Evolutionary conservation across 2,797 vertebrate genomes (phyloP), one percentile per base, ranked within the genome.

Genomic region (Smutsia gigantea): DNA sequence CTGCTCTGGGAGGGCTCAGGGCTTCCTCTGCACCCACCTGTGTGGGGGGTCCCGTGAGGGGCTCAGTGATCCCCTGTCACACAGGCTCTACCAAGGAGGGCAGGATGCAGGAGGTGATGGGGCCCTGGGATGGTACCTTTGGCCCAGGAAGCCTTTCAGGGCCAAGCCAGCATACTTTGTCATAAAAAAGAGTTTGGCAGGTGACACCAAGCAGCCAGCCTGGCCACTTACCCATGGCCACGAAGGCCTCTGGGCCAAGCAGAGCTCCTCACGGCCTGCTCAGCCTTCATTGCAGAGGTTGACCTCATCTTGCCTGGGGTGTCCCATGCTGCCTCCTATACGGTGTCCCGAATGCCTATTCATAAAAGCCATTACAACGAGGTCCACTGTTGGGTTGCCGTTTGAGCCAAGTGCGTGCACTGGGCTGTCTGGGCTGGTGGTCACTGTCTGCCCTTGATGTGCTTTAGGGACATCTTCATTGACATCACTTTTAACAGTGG

Each of bases 401-500:
- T 66, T 46, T 63, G 75, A 34, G 7, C 19, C 7, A 17, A 75
- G 27, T 27, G 18, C 7, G 53, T 2, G 21, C 75, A 19, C 39
- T 27, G 1, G 37, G 4, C 14, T 27, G 4, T 27, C 1, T 0
- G 2, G 37, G 5, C 29, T 94, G 87, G 49, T 19, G 21, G 9
- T 94, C 94, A n/a, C 31, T 17, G 2, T 66, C 46, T 94, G 0
- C n/a, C 95, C 86, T 96, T 98, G 97, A 98, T 98, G 84, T 98
- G 96, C 79, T 98, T 96, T 98, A 99, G 99, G 98, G 98, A 99
- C 85, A 98, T 99, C 98, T 99, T 98, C 97, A 98, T 99, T 71
- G 99, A 99, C 98, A 99, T 99, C 98, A 99, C 99, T 99, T 99
- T 99, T 99, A 99, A 99, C 85, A 98, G 99, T 14, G 99, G 99